A percentile compares a stretch with the other conserved stretches of the same genome.
Evolutionary conservation across 2,888 invertebrate genomes (phyloP).

Genomic region (Eupithecia tripunctaria): DNA sequence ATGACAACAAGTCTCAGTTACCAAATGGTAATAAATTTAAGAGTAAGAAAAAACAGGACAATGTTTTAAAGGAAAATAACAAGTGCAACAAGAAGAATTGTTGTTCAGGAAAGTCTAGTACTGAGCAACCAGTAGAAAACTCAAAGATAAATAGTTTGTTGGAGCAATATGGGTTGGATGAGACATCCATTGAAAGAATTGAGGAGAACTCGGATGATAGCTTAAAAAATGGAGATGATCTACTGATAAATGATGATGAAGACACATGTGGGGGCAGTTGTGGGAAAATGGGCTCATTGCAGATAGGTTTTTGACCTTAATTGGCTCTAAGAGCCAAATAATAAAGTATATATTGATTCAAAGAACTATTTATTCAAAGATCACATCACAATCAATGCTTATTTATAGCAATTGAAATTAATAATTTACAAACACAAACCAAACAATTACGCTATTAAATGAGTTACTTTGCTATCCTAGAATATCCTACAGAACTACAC

Average conservation of each 20-base stretch:
- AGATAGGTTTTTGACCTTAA: slow-evolving; percentile 63
- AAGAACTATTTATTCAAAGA: slow-evolving; percentile 26
- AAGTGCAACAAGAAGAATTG: slow-evolving; percentile 49
- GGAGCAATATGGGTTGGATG: slow-evolving; percentile 62
- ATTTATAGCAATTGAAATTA: slow-evolving; percentile 19
- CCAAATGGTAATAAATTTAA: slow-evolving; percentile 47
- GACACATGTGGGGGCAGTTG: slow-evolving; percentile 70
- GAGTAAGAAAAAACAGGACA: slow-evolving; percentile 45
- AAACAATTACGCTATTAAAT: slow-evolving; percentile 17
- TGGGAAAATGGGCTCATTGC: slow-evolving; percentile 63
- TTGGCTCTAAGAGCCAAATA: slow-evolving; percentile 5
- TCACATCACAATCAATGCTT: slow-evolving; percentile 30
- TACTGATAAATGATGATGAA: slow-evolving; percentile 57
- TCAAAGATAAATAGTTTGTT: slow-evolving; percentile 62
- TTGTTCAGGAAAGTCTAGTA: slow-evolving; percentile 55
- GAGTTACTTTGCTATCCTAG: slow-evolving; percentile 9
- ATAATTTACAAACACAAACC: slow-evolving; percentile 28
- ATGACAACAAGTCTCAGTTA: slow-evolving; percentile 46
- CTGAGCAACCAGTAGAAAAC: slow-evolving; percentile 49
- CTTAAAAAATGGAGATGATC: slow-evolving; percentile 46
- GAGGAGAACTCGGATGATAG: slow-evolving; percentile 34
- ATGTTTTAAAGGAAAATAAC: slow-evolving; percentile 28
- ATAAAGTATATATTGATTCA: slow-evolving; percentile 5
- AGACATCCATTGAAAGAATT: slow-evolving; percentile 36
- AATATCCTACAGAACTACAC: slow-evolving; percentile 2